Evolutionary conservation across 2,113 vertebrate species (phyloP).

Genomic region (Forbesichthys agassizii): DNA sequence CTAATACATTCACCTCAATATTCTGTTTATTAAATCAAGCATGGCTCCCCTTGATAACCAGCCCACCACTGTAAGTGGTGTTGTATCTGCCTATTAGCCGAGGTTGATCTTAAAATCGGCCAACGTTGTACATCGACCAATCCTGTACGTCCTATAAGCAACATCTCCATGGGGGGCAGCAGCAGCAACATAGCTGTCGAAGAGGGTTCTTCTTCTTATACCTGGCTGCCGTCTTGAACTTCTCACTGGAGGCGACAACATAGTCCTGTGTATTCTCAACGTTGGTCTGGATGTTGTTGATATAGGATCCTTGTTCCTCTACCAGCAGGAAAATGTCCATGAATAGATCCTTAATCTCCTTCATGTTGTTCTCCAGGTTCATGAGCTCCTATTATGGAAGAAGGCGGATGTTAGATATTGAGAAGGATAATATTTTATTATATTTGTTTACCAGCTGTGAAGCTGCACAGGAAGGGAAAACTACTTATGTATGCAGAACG

Average conservation of each 20-base stretch:
- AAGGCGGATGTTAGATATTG: conserved; percentile 6
- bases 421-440: background rate
- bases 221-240: conserved; percentile 85
- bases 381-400: conserved; percentile 77
- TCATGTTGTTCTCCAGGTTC: conserved; percentile 89
- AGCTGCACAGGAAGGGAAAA: too few species aligned
- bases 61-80: too few species aligned
- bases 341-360: conserved; percentile 89
- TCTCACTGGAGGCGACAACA: conserved; percentile 81
- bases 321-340: conserved; percentile 87
- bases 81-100: too few species aligned
- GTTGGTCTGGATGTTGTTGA: conserved; percentile 89
- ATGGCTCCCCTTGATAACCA: too few species aligned
- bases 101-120: too few species aligned
- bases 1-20: too few species aligned
- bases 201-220: conserved; percentile 89
- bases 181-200: conserved; percentile 86
- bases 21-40: too few species aligned
- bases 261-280: conserved; percentile 87
- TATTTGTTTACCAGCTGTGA: too few species aligned
- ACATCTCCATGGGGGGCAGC: conserved; percentile 83
- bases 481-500: too few species aligned
- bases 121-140: background rate
- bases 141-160: conserved; percentile 53
- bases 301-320: conserved; percentile 86